Conservation (phyloP, 2,113 vertebrate species). For the Panthera uncia region DNA sequence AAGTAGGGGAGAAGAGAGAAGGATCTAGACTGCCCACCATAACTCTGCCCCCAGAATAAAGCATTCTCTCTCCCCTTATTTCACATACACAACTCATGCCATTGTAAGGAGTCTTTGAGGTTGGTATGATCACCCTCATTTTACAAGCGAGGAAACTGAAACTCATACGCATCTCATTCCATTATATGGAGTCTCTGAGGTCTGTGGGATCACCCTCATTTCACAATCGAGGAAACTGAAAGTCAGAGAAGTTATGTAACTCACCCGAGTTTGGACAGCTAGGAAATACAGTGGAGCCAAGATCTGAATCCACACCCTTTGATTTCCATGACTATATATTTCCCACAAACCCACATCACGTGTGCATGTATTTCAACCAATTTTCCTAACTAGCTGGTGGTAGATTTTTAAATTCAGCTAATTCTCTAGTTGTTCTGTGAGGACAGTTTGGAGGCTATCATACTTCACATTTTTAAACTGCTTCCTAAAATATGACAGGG, state of each 20-base stretch:
- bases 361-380: neutral
- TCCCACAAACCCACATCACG: neutral
- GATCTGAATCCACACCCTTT: neutral
- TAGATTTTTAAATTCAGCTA: conserved; percentile 37
- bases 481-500: conserved; percentile 31
- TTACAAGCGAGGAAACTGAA: neutral
- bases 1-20: neutral
- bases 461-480: conserved; percentile 31
- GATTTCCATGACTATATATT: neutral
- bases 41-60: neutral
- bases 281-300: neutral
- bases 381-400: conserved; percentile 9
- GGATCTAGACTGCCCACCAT: neutral
- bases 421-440: neutral
- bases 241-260: neutral
- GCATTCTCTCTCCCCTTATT: neutral
- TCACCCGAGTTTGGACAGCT: neutral
- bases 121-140: neutral
- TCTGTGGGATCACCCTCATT: neutral
- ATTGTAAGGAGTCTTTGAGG: neutral
- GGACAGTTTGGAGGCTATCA: conserved; percentile 10
- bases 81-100: neutral
- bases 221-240: neutral
- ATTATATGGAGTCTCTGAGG: neutral
- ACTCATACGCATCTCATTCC: neutral